A percentile compares a stretch with the other conserved stretches of the same genome.
Evolutionary conservation across 2,113 vertebrate genomes (phyloP).

Genomic region (Rafetus swinhoei): DNA sequence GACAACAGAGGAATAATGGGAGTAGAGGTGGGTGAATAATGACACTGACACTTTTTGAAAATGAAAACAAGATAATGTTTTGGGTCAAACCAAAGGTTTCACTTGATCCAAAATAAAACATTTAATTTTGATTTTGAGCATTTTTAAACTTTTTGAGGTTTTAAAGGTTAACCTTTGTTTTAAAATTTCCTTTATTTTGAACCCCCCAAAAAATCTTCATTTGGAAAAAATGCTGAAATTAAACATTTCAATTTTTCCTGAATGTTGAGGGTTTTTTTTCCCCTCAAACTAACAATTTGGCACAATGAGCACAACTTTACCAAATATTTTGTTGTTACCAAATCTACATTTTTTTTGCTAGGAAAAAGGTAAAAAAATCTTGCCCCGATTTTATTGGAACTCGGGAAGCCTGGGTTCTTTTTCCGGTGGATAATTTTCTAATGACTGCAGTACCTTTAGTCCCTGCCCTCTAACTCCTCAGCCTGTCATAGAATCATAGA

Average conservation of each 20-base stretch:
- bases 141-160: neutral
- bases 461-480: neutral
- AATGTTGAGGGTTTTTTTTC: neutral
- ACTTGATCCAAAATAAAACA: neutral
- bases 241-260: neutral
- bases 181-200: too few relatives aligned
- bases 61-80: neutral
- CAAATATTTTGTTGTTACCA: neutral
- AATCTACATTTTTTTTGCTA: neutral
- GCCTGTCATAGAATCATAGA: too few relatives aligned
- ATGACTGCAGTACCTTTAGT: neutral
- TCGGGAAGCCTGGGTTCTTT: neutral
- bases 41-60: neutral
- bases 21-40: neutral
- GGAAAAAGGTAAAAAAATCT: neutral
- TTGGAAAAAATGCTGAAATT: neutral
- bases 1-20: neutral
- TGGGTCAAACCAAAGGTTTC: neutral
- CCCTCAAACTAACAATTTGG: neutral
- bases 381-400: neutral
- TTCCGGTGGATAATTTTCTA: neutral
- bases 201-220: neutral
- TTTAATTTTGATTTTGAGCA: neutral
- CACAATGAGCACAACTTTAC: neutral
- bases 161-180: neutral